These are phyloP conservation scores for Polymixis lichenea DNA, from an alignment of 2,888 invertebrate species.

Conservation along the genomic window DNA sequence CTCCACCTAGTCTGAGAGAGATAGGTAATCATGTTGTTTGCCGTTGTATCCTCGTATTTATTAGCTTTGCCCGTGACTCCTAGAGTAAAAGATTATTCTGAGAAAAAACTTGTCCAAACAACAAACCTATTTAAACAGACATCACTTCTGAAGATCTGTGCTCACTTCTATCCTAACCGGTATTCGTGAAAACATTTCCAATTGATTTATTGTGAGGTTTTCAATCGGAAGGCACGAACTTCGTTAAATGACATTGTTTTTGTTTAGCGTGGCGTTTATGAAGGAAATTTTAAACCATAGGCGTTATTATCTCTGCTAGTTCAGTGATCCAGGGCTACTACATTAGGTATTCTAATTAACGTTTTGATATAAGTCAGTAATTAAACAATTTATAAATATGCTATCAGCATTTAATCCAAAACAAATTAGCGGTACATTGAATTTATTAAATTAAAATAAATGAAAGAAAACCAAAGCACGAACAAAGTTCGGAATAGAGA, in stretches of 20 bases:
- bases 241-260: constrained; percentile 4
- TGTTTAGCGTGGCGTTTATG: background rate
- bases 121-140: background rate
- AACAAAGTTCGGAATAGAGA: background rate
- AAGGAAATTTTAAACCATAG: background rate
- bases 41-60: background rate
- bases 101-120: background rate
- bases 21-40: background rate
- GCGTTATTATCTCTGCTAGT: background rate
- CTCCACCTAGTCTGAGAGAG: background rate
- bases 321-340: background rate
- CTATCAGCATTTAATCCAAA: background rate
- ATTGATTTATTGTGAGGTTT: background rate
- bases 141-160: background rate
- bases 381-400: background rate
- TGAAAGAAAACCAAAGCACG: too few relatives aligned
- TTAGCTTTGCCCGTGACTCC: too few relatives aligned
- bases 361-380: background rate
- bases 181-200: constrained; percentile 1
- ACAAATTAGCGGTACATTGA: background rate
- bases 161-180: background rate
- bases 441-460: background rate
- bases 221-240: background rate
- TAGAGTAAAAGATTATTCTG: background rate
- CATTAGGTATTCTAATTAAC: background rate